These are phyloP conservation scores for Biston stratarius DNA, from an alignment of 2,888 invertebrate genomes.

Conservation along the genomic window DNA sequence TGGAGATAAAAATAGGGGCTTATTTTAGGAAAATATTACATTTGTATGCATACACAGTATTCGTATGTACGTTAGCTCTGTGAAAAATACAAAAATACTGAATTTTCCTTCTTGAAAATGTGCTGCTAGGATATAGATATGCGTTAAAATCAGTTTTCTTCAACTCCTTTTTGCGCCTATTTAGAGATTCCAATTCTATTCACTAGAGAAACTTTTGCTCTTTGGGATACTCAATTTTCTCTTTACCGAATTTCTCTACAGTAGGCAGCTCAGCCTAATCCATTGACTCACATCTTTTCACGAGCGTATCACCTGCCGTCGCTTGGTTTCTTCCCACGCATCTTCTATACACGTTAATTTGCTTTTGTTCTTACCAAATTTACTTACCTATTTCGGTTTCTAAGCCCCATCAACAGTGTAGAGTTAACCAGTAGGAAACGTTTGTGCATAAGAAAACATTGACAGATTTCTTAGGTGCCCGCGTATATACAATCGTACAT, in stretches of 20 bases:
- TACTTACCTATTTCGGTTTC: slow-evolving; percentile 66
- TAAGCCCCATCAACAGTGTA: slow-evolving; percentile 47
- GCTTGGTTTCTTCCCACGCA: slow-evolving; percentile 66
- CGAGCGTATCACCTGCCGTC: slow-evolving; percentile 66
- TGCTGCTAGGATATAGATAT: slow-evolving; percentile 6
- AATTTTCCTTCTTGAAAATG: slow-evolving; percentile 14
- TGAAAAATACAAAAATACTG: slow-evolving; percentile 47
- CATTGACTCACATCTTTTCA: slow-evolving; percentile 34
- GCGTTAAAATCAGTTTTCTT: neutral
- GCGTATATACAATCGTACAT: neutral
- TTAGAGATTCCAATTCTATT: neutral
- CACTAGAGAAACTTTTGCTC: slow-evolving; percentile 1
- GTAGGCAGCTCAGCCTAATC: slow-evolving; percentile 33
- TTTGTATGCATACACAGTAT: slow-evolving; percentile 55
- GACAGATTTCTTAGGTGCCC: neutral
- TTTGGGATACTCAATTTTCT: slow-evolving; percentile 24
- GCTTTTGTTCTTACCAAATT: slow-evolving; percentile 74
- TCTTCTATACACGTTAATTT: slow-evolving; percentile 65
- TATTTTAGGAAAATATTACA: slow-evolving; percentile 62
- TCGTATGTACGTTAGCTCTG: slow-evolving; percentile 48
- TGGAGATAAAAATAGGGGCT: slow-evolving; percentile 72
- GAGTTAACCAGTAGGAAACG: slow-evolving; percentile 6
- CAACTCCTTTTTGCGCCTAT: neutral
- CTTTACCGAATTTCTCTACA: slow-evolving; percentile 1
- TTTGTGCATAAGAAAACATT: neutral